Percentiles rank a stretch among this genome's conserved stretches.
These are phyloP conservation scores for Noctua janthe DNA, from an alignment of 2,888 invertebrate genomes.

Conservation along the genomic window DNA sequence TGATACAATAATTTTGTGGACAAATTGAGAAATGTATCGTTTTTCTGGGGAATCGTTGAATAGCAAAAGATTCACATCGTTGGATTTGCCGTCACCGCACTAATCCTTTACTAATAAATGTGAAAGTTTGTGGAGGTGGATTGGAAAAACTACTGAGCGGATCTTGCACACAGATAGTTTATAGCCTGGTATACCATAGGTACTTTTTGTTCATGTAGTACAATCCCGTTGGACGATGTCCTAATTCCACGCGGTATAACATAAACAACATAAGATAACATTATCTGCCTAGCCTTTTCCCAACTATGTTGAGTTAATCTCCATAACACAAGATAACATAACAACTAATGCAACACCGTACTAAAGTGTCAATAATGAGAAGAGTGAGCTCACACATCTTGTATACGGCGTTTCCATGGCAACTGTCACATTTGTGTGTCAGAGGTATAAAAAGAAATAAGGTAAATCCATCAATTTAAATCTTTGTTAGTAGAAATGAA, in stretches of 20 bases:
- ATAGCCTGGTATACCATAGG: not conserved
- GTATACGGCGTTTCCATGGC: not conserved
- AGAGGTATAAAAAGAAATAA: not conserved
- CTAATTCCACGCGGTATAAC: not conserved
- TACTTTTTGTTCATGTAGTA: not conserved
- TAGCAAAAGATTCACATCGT: constrained; percentile 1
- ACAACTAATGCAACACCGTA: not conserved
- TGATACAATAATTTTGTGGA: constrained; percentile 30
- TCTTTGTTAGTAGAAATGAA: not conserved
- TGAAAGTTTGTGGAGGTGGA: not conserved
- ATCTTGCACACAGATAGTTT: too few species aligned
- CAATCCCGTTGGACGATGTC: not conserved
- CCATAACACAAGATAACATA: not conserved
- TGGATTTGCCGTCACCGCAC: not conserved
- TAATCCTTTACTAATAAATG: not conserved
- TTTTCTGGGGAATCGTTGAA: not conserved
- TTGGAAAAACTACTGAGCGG: too few species aligned
- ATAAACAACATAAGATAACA: not conserved
- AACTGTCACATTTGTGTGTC: not conserved
- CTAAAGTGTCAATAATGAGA: not conserved
- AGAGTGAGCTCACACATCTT: not conserved
- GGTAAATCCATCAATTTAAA: not conserved
- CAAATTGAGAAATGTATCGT: constrained; percentile 41
- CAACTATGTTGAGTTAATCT: not conserved
- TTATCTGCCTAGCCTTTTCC: not conserved